Evolutionary conservation across 1,140 invertebrate species (phyloP).

Genomic region (Trichogramma pretiosum): DNA sequence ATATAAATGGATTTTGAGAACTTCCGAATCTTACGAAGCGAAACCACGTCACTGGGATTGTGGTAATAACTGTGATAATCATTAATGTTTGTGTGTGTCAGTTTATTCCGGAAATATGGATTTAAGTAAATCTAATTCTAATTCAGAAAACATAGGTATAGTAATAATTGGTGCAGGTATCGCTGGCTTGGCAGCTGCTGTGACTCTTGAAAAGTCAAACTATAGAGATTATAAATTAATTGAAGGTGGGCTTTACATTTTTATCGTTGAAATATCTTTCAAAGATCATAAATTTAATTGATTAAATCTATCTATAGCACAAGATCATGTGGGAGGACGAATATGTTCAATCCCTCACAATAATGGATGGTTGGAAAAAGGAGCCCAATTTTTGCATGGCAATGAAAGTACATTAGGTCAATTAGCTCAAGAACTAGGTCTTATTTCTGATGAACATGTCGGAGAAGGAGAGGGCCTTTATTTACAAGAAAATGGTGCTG

Average conservation of each 20-base stretch:
- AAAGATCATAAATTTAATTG: background rate
- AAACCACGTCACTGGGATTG: too few species aligned
- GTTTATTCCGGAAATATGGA: constrained; percentile 7
- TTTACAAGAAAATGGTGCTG: constrained; percentile 44
- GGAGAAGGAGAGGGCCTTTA: constrained; percentile 49
- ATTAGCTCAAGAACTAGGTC: constrained; percentile 34
- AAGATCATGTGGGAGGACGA: constrained; percentile 53
- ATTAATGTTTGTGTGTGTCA: too few species aligned
- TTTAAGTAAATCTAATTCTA: background rate
- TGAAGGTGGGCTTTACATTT: constrained; percentile 44
- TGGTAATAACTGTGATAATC: too few species aligned
- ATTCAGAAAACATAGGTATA: constrained; percentile 19
- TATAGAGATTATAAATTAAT: constrained; percentile 50
- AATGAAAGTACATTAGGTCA: constrained; percentile 47
- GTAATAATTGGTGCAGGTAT: constrained; percentile 55
- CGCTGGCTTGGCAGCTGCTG: constrained; percentile 51
- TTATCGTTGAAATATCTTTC: background rate
- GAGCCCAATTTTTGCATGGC: constrained; percentile 72
- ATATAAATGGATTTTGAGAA: too few species aligned
- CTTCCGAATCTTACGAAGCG: too few species aligned
- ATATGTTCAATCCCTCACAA: constrained; percentile 45
- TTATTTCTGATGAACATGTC: constrained; percentile 41
- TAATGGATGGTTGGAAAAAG: constrained; percentile 49
- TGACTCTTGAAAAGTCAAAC: constrained; percentile 41
- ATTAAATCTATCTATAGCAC: constrained; percentile 34